Conservation (phyloP, 2,888 invertebrate species). For the Eupithecia subumbrata region DNA sequence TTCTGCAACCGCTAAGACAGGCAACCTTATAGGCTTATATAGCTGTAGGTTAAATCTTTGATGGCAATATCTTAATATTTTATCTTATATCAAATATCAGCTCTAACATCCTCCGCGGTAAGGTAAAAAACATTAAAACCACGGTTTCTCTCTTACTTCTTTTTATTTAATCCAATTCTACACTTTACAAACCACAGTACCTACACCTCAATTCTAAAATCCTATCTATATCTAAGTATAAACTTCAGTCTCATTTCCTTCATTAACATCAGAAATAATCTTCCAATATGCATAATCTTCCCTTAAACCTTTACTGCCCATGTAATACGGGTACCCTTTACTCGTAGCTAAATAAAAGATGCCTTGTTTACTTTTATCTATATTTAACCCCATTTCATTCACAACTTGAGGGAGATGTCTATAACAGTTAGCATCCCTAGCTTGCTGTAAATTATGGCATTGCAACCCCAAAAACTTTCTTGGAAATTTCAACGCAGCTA, state of each 20-base stretch:
- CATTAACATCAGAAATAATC: constrained; percentile 65
- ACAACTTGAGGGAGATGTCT: constrained; percentile 58
- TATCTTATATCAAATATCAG: background rate
- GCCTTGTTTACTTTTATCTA: constrained; percentile 62
- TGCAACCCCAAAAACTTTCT: constrained; percentile 68
- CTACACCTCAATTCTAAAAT: background rate
- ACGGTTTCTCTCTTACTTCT: background rate
- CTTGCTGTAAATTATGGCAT: constrained; percentile 70
- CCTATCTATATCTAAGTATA: constrained; percentile 57
- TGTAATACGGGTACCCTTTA: constrained; percentile 67
- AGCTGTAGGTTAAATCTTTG: background rate
- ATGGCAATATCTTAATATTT: background rate
- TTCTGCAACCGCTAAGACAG: too few relatives aligned
- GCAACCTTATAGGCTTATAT: too few relatives aligned
- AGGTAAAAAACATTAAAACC: background rate
- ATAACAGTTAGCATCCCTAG: constrained; percentile 68
- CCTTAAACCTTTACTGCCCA: constrained; percentile 67
- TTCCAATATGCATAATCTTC: constrained; percentile 68
- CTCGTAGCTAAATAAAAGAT: constrained; percentile 72
- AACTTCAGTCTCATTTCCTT: constrained; percentile 65
- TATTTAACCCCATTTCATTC: constrained; percentile 62
- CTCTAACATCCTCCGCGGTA: background rate
- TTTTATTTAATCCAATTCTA: background rate
- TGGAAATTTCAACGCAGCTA: constrained; percentile 66
- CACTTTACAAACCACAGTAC: background rate